Evolutionary conservation across 92 coral and sea anemone genomes (phyloP).

Genomic region (Paramuricea clavata): DNA sequence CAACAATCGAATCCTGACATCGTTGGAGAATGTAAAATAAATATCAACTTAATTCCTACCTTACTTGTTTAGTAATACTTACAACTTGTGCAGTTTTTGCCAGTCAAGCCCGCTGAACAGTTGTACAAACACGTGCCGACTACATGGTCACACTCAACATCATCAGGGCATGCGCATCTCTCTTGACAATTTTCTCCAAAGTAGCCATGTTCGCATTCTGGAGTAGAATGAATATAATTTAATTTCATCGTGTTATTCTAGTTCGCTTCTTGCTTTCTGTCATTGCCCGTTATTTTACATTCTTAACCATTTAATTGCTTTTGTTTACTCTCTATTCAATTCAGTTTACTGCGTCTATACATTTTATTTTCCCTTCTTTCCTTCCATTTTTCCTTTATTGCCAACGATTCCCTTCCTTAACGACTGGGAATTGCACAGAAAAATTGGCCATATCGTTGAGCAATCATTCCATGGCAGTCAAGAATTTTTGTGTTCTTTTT

Average conservation of each 20-base stretch:
- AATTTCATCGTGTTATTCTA: no score
- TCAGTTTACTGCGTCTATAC: no score
- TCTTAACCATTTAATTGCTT: no score
- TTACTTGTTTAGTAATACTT: background rate
- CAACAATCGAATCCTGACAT: background rate
- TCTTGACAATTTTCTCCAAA: conserved; percentile 62
- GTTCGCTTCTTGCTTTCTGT: no score
- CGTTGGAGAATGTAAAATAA: background rate
- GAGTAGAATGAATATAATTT: background rate
- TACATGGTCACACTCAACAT: conserved; percentile 69
- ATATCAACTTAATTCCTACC: background rate
- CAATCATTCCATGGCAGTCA: no score
- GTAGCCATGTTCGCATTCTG: conserved; percentile 59
- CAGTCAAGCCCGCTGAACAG: conserved; percentile 62
- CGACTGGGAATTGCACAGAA: no score
- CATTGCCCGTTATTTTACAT: no score
- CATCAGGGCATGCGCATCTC: conserved; percentile 71
- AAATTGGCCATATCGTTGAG: no score
- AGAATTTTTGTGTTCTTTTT: no score
- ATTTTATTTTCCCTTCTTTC: background rate
- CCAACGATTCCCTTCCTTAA: no score
- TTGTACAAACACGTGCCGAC: conserved; percentile 61
- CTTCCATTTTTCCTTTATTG: background rate
- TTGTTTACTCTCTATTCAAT: no score
- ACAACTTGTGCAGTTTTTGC: conserved; percentile 53